phyloP scores from a whole-genome alignment of 2,113 vertebrate species.

The Mobula birostris region DNA sequence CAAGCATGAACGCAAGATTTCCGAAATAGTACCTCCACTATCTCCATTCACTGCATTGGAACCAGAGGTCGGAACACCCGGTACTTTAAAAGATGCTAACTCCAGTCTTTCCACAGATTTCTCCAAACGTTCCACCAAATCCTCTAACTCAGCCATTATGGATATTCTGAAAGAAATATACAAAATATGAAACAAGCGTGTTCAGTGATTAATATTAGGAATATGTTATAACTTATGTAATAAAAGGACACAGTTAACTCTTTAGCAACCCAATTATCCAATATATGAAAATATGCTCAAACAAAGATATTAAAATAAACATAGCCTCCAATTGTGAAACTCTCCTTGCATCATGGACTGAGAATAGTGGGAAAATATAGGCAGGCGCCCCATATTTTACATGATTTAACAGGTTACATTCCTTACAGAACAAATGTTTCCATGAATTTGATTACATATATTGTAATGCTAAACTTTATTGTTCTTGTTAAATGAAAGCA shows the following conservation, averaged over 20 bases:
- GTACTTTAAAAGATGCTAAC: constrained; percentile 60
- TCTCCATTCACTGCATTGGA: constrained; percentile 61
- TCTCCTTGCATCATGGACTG: neutral
- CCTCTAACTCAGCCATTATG: constrained; percentile 65
- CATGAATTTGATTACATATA: too few relatives aligned
- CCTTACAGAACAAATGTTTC: neutral
- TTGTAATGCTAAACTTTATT: too few relatives aligned
- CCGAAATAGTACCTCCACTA: constrained; percentile 58
- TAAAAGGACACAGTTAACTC: neutral
- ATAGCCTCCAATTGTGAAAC: neutral
- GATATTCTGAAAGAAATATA: constrained; percentile 50
- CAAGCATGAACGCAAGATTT: neutral
- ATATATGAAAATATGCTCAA: too few relatives aligned
- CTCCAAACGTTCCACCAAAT: constrained; percentile 80
- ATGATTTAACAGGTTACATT: neutral
- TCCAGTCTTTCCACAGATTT: constrained; percentile 80
- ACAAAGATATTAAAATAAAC: neutral
- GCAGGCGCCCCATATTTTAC: neutral
- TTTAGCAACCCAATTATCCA: neutral
- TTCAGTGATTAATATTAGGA: neutral
- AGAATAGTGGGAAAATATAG: too few relatives aligned
- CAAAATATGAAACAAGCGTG: neutral
- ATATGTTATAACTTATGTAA: neutral
- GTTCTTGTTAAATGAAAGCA: too few relatives aligned
- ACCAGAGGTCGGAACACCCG: constrained; percentile 46